These are phyloP conservation scores for Calameuta pallipes DNA, from an alignment of 2,888 invertebrate species.

Conservation along the genomic window DNA sequence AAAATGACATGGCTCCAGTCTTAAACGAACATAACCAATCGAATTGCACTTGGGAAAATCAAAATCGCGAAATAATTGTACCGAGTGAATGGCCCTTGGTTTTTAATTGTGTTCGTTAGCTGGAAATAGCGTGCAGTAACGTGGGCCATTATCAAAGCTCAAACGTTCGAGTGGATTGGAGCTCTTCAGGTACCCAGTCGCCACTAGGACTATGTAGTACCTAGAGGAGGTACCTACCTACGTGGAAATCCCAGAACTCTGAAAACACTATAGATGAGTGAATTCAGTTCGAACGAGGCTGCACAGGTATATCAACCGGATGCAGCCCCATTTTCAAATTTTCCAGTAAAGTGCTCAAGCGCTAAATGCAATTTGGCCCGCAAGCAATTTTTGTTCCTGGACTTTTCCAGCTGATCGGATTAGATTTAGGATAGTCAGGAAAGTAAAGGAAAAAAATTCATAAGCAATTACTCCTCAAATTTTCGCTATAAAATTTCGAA, in stretches of 20 bases:
- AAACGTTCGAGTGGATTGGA: slow-evolving; percentile 12
- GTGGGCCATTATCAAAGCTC: slow-evolving; percentile 36
- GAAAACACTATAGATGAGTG: background rate
- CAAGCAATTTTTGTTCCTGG: too few species aligned
- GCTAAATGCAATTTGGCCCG: background rate
- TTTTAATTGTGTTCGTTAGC: slow-evolving; percentile 45
- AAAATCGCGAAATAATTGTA: slow-evolving; percentile 38
- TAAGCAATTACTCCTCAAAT: too few species aligned
- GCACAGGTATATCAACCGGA: background rate
- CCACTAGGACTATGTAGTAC: background rate
- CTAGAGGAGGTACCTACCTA: slow-evolving; percentile 3
- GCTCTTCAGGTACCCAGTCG: background rate
- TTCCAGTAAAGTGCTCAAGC: background rate
- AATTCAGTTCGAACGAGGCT: background rate
- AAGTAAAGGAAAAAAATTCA: too few species aligned
- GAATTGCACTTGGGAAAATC: slow-evolving; percentile 8
- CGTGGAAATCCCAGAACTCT: background rate
- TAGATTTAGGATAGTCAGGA: too few species aligned
- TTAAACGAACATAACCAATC: background rate
- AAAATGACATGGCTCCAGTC: background rate
- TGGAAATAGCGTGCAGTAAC: slow-evolving; percentile 37
- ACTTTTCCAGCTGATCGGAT: too few species aligned
- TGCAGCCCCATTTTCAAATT: background rate
- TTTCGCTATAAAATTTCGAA: too few species aligned
- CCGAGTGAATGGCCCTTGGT: slow-evolving; percentile 40